These are phyloP conservation scores for Phortica magna DNA, from an alignment of 2,888 invertebrate species.

Conservation along the genomic window DNA sequence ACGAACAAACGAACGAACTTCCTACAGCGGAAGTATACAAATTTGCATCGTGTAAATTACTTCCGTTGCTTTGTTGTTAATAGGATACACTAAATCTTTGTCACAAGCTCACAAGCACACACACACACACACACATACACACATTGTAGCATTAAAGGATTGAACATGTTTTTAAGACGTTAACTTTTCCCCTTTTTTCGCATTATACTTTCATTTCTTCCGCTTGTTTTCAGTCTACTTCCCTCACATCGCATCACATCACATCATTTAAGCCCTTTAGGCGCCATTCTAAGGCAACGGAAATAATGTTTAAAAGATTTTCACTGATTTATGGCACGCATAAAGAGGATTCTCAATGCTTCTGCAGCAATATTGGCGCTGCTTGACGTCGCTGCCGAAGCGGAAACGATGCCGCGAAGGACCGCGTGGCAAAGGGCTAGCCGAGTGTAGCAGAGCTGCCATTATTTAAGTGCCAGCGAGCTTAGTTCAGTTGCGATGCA, in stretches of 20 bases:
- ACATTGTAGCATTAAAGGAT: not conserved
- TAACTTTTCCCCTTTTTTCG: slow-evolving; percentile 1
- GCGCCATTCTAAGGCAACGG: not conserved
- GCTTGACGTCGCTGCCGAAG: not conserved
- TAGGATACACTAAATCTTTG: slow-evolving; percentile 41
- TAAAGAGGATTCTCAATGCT: slow-evolving; percentile 32
- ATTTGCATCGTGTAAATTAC: slow-evolving; percentile 62
- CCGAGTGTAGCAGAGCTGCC: not conserved
- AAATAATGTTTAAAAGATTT: slow-evolving; percentile 26
- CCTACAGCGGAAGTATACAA: slow-evolving; percentile 40
- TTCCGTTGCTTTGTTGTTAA: slow-evolving; percentile 52
- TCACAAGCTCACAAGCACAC: not conserved
- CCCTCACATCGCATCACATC: not conserved
- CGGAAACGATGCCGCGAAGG: slow-evolving; percentile 7
- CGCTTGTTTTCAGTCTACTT: not conserved
- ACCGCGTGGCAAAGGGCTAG: not conserved
- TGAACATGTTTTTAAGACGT: not conserved
- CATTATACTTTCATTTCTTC: not conserved
- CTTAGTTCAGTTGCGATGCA: slow-evolving; percentile 37
- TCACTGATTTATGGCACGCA: slow-evolving; percentile 33
- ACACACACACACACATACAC: not conserved
- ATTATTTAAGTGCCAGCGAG: slow-evolving; percentile 8
- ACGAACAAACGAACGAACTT: too few relatives aligned
- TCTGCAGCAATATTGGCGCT: not conserved
- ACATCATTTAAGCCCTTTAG: not conserved